Percentiles rank a stretch among this genome's conserved stretches.
These are phyloP conservation scores for Acropternis orthonyx DNA, from an alignment of 2,797 vertebrate genomes.

Conservation along the genomic window DNA sequence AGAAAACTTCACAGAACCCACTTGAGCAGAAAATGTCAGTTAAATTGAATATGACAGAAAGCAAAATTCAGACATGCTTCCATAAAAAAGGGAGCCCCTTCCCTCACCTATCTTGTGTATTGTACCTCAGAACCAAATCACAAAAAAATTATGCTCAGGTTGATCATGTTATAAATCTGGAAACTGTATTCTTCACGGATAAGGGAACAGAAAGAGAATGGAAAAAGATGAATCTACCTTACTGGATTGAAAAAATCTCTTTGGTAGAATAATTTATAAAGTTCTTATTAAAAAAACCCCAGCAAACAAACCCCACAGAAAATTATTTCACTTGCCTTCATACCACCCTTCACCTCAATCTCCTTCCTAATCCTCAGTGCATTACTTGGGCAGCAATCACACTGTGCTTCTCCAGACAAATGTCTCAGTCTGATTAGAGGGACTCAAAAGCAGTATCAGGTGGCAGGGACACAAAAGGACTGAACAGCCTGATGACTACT, in stretches of 20 bases:
- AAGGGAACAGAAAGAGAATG: background rate
- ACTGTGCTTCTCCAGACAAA: background rate
- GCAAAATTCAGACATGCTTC: background rate
- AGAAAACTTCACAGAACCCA: background rate
- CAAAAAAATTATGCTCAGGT: background rate
- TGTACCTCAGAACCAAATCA: background rate
- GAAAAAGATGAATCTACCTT: background rate
- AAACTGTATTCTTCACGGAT: background rate
- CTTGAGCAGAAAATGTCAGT: background rate
- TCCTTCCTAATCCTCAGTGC: background rate
- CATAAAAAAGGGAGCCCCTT: background rate
- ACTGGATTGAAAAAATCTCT: background rate
- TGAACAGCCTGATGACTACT: background rate
- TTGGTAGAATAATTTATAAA: background rate
- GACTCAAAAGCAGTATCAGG: background rate
- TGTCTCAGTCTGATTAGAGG: background rate
- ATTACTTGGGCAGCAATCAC: background rate
- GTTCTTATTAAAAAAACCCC: background rate
- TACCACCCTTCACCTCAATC: background rate
- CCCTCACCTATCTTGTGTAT: background rate
- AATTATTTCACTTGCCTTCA: background rate
- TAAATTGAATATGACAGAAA: background rate
- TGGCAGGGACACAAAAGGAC: background rate
- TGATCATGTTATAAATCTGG: background rate
- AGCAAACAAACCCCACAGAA: background rate